phyloP scores from a whole-genome alignment of 2,113 vertebrate genomes.

The Caranx melampygus region DNA sequence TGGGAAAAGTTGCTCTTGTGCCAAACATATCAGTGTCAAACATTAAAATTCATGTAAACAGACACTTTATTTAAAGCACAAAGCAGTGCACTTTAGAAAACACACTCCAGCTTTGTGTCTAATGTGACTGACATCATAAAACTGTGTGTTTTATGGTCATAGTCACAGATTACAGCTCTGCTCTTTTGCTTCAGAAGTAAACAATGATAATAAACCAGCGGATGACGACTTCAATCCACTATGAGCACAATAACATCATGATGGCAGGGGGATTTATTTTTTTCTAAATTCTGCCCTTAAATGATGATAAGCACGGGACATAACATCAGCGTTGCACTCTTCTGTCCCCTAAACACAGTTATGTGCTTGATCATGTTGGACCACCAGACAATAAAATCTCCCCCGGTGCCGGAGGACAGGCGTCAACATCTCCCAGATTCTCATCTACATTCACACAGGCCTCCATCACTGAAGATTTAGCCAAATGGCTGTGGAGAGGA shows the following conservation, averaged over 20 bases:
- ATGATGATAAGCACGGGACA: slow-evolving; percentile 63
- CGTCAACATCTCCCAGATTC: slow-evolving; percentile 63
- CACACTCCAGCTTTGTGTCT: slow-evolving; percentile 21
- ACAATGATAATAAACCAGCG: slow-evolving; percentile 53
- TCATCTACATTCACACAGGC: slow-evolving; percentile 75
- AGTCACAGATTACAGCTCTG: slow-evolving; percentile 30
- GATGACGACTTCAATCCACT: slow-evolving; percentile 10
- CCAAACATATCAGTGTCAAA: slow-evolving; percentile 48
- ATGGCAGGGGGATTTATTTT: slow-evolving; percentile 29
- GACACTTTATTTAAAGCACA: slow-evolving; percentile 44
- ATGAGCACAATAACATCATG: slow-evolving; percentile 26
- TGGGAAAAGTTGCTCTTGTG: slow-evolving; percentile 42
- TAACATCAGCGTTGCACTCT: slow-evolving; percentile 57
- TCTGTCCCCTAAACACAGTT: slow-evolving; percentile 69
- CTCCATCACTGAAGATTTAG: slow-evolving; percentile 73
- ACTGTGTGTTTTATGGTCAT: slow-evolving; percentile 29
- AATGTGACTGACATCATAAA: slow-evolving; percentile 9
- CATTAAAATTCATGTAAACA: slow-evolving; percentile 49
- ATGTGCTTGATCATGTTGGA: slow-evolving; percentile 68
- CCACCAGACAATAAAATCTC: slow-evolving; percentile 73
- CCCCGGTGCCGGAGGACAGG: slow-evolving; percentile 64
- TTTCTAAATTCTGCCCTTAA: slow-evolving; percentile 53
- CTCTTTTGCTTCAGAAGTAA: slow-evolving; percentile 39
- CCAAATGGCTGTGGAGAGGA: slow-evolving; percentile 72
- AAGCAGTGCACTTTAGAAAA: slow-evolving; percentile 30